These are phyloP conservation scores for Entelurus aequoreus DNA, from an alignment of 2,113 vertebrate genomes.

Conservation along the genomic window DNA sequence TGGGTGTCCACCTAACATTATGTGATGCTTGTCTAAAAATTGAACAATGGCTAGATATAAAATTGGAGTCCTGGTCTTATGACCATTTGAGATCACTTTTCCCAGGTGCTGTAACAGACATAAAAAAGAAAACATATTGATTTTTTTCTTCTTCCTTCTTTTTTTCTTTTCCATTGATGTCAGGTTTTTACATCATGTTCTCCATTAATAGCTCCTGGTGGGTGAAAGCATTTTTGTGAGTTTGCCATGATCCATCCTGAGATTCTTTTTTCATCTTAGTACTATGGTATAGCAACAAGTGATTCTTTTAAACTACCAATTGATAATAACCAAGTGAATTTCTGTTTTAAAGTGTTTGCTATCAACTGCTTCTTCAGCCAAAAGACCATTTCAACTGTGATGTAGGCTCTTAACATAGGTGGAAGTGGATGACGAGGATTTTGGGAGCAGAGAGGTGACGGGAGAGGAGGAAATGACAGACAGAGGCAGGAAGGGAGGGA, in stretches of 20 bases:
- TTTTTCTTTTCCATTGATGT: constrained; percentile 1
- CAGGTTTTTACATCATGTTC: constrained; percentile 3
- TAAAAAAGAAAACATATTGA: constrained; percentile 4
- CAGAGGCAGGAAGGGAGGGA: constrained; percentile 30
- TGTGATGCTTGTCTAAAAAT: not conserved
- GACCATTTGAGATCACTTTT: not conserved
- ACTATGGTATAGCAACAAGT: too few species aligned
- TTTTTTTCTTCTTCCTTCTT: not conserved
- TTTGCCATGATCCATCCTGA: not conserved
- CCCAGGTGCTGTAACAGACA: not conserved
- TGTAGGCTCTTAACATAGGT: not conserved
- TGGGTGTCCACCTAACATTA: not conserved
- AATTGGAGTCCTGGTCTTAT: not conserved
- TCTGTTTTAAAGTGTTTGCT: not conserved
- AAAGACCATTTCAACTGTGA: not conserved
- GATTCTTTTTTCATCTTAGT: not conserved
- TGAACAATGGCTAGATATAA: not conserved
- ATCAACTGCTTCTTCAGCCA: not conserved
- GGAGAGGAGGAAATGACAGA: constrained; percentile 44
- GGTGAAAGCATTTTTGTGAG: constrained; percentile 5
- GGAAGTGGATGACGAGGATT: not conserved
- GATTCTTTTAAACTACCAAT: too few species aligned
- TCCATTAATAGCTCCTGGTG: constrained; percentile 1
- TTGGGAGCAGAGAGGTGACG: constrained; percentile 34
- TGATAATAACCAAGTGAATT: too few species aligned